Evolutionary conservation across 2,797 vertebrate species (phyloP), one percentile per base, ranked within the genome.

Genomic region (Muscicapa striata): DNA sequence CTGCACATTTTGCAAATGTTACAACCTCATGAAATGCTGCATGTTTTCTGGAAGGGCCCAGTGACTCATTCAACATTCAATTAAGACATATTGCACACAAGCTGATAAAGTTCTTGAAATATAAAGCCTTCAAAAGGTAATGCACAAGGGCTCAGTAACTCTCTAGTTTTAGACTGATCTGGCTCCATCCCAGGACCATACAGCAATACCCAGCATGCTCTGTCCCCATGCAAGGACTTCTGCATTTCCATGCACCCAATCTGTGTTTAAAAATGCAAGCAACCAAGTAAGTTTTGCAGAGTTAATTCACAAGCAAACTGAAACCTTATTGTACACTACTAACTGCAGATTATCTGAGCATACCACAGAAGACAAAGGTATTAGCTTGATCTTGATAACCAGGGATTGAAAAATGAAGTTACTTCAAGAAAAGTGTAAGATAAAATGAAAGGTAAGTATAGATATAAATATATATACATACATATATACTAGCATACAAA

Each of bases 91-190:
- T 19, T 48, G 20, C 57, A 63, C 30, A 69, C 48, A 69, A 87
- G 59, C 81, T 94, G 70, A 84, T 77, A 89, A 87, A 91, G 48
- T 74, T 79, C 75, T 72, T 89, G 40, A 55, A 73, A 48, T 73
- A 48, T 13, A 84, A 89, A 89, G 40, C 51, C 32, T 75, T 73
- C 78, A 66, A 75, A 91, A 87, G 64, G 46, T 15, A 1, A 73
- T 30, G 45, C 48, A 54, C 43, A 74, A 78, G 83, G 48, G 61
- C 57, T 88, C 48, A 48, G 72, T 51, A 62, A 55, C 43, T 83
- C 59, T 69, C 43, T 26, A 36, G 84, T 43, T 79, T 73, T 91
- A 62, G 24, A 59, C 67, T 85, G 40, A 48, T 55, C 52, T 69
- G 64, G 45, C 82, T 83, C 67, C 22, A 36, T 62, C 43, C 40